Evolutionary conservation across 1,140 invertebrate species (phyloP).

Genomic region (Fopius arisanus): DNA sequence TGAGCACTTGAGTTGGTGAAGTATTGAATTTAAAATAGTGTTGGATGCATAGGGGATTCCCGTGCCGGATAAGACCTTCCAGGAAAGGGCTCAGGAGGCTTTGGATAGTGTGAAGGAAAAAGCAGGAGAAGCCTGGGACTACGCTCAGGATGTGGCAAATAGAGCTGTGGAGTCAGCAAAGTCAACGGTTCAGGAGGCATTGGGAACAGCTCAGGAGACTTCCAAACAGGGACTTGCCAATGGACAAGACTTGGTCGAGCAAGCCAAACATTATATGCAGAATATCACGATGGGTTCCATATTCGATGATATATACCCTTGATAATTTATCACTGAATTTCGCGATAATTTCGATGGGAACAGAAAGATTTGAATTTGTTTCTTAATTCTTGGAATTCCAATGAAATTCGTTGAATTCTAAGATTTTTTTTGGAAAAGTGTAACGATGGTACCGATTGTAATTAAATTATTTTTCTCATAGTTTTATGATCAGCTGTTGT

Average conservation of each 20-base stretch:
- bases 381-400: too few species aligned
- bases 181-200: not conserved
- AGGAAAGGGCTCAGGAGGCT: constrained; percentile 21
- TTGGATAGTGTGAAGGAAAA: constrained; percentile 12
- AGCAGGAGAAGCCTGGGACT: constrained; percentile 7
- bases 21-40: not conserved
- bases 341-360: too few species aligned
- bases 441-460: too few species aligned
- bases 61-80: constrained; percentile 7
- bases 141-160: constrained; percentile 11
- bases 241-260: not conserved
- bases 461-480: too few species aligned
- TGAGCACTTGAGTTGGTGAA: not conserved
- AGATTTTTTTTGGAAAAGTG: too few species aligned
- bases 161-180: constrained; percentile 13
- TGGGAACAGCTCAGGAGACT: constrained; percentile 14
- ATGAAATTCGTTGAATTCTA: too few species aligned
- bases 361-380: too few species aligned
- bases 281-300: not conserved
- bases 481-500: too few species aligned
- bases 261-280: not conserved
- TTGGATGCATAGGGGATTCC: not conserved
- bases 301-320: not conserved
- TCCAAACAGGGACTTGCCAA: not conserved
- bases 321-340: too few species aligned